Evolutionary conservation across 2,888 invertebrate genomes (phyloP).

Genomic region (Biston stratarius): DNA sequence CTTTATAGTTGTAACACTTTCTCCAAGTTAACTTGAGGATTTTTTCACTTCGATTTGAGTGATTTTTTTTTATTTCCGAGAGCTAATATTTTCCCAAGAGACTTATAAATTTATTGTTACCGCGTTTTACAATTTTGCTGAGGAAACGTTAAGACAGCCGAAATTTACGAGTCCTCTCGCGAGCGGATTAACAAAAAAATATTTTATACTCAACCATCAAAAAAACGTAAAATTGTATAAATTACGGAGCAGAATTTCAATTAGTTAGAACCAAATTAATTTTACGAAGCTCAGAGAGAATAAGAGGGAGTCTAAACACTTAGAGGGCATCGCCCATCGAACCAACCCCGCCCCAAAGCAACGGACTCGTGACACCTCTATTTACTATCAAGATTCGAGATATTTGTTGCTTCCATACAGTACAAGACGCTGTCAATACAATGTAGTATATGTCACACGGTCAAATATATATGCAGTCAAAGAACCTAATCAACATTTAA

Average conservation of each 20-base stretch:
- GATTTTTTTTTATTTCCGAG: neutral
- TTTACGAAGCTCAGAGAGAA: conserved; percentile 11
- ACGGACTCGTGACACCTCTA: too few species aligned
- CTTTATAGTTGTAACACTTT: too few species aligned
- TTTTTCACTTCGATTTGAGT: too few species aligned
- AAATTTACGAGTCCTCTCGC: conserved; percentile 16
- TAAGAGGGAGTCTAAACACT: conserved; percentile 1
- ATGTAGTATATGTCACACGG: too few species aligned
- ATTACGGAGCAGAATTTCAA: conserved; percentile 25
- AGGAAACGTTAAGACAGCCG: conserved; percentile 4
- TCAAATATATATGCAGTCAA: too few species aligned
- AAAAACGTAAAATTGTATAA: conserved; percentile 25
- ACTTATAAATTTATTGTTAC: conserved; percentile 7
- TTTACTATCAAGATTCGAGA: too few species aligned
- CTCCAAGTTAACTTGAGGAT: too few species aligned
- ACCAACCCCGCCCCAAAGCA: neutral
- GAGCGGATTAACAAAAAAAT: conserved; percentile 23
- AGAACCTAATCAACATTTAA: too few species aligned
- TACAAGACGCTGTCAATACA: too few species aligned
- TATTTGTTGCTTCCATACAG: too few species aligned
- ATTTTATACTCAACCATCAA: conserved; percentile 15
- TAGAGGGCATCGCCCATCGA: conserved; percentile 1
- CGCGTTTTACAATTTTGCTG: conserved; percentile 9
- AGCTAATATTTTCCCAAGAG: neutral
- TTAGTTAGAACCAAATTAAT: conserved; percentile 29